Conservation (phyloP, 2,797 vertebrate genomes). For the Tinamus major region DNA sequence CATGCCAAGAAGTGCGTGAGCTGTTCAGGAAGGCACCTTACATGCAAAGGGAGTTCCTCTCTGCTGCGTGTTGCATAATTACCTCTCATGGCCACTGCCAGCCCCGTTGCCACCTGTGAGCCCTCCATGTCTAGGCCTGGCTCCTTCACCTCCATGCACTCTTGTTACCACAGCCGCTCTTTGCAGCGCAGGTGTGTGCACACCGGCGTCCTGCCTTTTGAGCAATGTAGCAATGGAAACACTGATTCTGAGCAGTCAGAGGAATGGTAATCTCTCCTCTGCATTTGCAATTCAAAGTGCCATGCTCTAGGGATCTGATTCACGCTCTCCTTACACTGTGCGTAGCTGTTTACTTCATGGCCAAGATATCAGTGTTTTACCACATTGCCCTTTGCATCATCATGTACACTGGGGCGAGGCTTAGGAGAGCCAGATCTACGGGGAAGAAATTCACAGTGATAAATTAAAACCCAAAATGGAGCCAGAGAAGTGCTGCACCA, state of each 20-base stretch:
- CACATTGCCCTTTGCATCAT: neutral
- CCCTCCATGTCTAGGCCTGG: neutral
- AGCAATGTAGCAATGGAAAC: neutral
- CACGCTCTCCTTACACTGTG: neutral
- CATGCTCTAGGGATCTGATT: neutral
- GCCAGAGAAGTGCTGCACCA: neutral
- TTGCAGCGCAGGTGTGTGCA: neutral
- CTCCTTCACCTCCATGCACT: neutral
- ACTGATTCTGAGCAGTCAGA: neutral
- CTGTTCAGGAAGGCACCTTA: neutral
- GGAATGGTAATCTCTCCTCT: neutral
- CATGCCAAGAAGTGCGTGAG: neutral
- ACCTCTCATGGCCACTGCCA: neutral
- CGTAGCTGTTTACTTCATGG: neutral
- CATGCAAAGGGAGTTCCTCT: neutral
- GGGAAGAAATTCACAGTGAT: neutral
- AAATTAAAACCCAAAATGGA: neutral
- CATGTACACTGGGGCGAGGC: accelerated
- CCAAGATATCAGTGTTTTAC: neutral
- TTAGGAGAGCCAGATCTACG: neutral
- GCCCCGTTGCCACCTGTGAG: neutral
- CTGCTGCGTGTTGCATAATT: neutral
- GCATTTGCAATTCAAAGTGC: neutral
- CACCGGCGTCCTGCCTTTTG: neutral
- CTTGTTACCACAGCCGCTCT: neutral